These are phyloP conservation scores for Myopa testacea DNA, from an alignment of 2,888 invertebrate species.

Conservation along the genomic window DNA sequence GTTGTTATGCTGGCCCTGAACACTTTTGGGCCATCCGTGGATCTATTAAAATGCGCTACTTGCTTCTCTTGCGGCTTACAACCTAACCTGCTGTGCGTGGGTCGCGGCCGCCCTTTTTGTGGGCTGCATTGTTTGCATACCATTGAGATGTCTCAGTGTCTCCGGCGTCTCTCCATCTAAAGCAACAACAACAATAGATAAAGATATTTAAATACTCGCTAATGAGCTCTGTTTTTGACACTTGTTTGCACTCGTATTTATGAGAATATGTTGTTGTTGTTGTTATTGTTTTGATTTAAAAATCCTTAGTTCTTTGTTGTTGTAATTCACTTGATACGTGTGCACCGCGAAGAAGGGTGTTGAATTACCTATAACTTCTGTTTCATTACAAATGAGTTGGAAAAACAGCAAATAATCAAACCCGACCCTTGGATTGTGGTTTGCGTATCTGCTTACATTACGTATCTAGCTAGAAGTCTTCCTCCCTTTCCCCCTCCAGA, in stretches of 20 bases:
- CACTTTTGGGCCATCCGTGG: background rate
- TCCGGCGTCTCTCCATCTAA: background rate
- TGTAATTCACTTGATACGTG: too few relatives aligned
- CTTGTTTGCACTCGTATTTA: slow-evolving; percentile 19
- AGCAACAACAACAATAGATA: background rate
- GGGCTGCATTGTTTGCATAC: slow-evolving; percentile 31
- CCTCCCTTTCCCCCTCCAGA: too few relatives aligned
- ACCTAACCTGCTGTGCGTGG: slow-evolving; percentile 4
- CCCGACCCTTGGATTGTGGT: background rate
- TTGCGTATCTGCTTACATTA: slow-evolving; percentile 4
- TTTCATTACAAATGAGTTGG: slow-evolving; percentile 27
- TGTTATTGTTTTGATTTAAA: background rate
- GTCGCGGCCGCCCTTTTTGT: background rate
- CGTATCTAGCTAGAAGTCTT: too few relatives aligned
- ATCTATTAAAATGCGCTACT: background rate
- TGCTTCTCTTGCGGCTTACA: background rate
- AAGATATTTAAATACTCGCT: slow-evolving; percentile 23
- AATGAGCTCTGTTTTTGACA: slow-evolving; percentile 41
- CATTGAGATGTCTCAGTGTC: slow-evolving; percentile 7
- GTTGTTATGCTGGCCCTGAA: background rate
- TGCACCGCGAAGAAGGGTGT: slow-evolving; percentile 22
- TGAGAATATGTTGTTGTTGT: background rate
- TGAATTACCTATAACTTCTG: slow-evolving; percentile 38
- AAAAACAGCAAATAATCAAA: background rate
- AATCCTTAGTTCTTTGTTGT: too few relatives aligned